Percentiles rank a stretch among this genome's conserved stretches.
Conservation (phyloP, 2,113 vertebrate species). For the Pelmatolapia mariae region DNA sequence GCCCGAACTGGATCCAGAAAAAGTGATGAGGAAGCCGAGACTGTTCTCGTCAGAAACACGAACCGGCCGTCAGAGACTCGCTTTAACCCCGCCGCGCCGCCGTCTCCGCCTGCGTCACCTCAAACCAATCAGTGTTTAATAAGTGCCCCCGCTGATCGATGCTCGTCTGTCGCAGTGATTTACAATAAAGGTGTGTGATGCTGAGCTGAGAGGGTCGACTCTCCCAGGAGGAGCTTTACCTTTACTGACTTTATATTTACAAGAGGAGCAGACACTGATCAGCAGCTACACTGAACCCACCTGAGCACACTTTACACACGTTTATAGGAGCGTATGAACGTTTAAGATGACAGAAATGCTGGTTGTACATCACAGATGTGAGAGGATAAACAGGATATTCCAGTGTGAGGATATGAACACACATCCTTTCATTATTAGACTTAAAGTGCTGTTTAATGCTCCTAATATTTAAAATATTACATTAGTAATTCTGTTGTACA, state of each 20-base stretch:
- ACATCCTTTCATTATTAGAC: neutral
- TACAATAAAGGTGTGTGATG: neutral
- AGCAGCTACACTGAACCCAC: neutral
- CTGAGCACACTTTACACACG: neutral
- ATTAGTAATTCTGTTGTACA: neutral
- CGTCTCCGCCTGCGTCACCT: rapidly evolving
- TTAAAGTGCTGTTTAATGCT: neutral
- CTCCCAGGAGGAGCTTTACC: neutral
- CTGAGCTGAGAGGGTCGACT: neutral
- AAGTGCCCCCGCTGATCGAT: neutral
- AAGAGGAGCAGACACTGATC: neutral
- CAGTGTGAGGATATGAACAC: neutral
- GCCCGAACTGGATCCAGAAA: neutral
- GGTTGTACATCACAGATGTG: neutral
- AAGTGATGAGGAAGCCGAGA: neutral
- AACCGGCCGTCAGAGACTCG: neutral
- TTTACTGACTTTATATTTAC: neutral
- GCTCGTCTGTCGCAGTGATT: neutral
- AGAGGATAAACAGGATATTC: neutral
- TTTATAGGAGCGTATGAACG: neutral
- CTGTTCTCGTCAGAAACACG: neutral
- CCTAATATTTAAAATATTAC: neutral
- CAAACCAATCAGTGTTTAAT: neutral
- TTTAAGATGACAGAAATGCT: neutral
- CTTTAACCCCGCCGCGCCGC: neutral